phyloP scores from a whole-genome alignment of 53 echinoderm and acorn worm species.

The Holothuria leucospilota region DNA sequence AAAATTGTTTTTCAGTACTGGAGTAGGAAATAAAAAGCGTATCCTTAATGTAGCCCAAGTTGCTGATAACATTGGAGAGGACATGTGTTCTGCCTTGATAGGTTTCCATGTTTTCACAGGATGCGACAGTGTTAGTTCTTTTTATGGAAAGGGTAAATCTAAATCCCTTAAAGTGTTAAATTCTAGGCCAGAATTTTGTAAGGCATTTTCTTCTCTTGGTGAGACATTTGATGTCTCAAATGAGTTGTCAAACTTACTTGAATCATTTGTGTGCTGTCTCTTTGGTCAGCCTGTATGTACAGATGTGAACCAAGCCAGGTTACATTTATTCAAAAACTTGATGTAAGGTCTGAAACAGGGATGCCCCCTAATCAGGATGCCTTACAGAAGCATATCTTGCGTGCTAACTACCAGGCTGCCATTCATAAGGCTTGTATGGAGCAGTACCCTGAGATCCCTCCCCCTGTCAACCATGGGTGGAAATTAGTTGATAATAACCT shows the following conservation, averaged over 20 bases:
- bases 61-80: slow-evolving; percentile 25
- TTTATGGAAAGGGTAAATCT: slow-evolving; percentile 70
- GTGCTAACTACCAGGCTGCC: too few relatives aligned
- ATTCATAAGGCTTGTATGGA: too few relatives aligned
- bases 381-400: too few relatives aligned
- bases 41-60: slow-evolving; percentile 41
- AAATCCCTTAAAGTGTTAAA: slow-evolving; percentile 35
- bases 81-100: slow-evolving; percentile 50
- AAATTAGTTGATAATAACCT: too few relatives aligned
- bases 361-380: too few relatives aligned
- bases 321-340: too few relatives aligned
- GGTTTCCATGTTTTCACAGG: slow-evolving; percentile 75
- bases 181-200: slow-evolving; percentile 22
- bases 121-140: slow-evolving; percentile 73
- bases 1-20: slow-evolving; percentile 46
- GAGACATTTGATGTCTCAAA: slow-evolving; percentile 26
- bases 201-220: slow-evolving; percentile 4
- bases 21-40: slow-evolving; percentile 43
- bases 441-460: too few relatives aligned
- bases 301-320: too few relatives aligned
- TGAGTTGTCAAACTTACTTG: slow-evolving; percentile 5
- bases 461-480: too few relatives aligned
- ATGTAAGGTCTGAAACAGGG: too few relatives aligned
- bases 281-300: slow-evolving; percentile 4
- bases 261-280: slow-evolving; percentile 2